phyloP scores from a whole-genome alignment of 2,113 vertebrate genomes.

The Lasiurus borealis region DNA sequence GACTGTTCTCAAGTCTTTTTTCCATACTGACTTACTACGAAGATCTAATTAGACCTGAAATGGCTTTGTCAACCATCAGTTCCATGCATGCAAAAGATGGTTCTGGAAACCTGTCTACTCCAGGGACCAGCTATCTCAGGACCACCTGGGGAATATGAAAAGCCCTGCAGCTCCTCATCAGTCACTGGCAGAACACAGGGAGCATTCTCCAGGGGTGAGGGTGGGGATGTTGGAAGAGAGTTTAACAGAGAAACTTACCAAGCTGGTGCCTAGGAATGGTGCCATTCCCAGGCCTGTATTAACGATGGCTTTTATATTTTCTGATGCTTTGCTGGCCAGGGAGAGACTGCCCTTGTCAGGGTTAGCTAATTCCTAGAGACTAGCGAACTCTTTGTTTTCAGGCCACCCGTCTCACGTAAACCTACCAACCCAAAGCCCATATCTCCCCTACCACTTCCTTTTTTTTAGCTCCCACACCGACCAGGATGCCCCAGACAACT shows the following conservation, averaged over 20 bases:
- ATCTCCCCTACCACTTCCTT: background rate
- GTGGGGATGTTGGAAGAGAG: background rate
- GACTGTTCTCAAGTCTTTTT: background rate
- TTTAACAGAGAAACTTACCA: background rate
- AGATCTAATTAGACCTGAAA: background rate
- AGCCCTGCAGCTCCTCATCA: background rate
- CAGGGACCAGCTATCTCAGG: background rate
- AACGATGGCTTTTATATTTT: background rate
- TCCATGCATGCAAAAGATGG: accelerated
- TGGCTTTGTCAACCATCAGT: background rate
- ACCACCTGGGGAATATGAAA: background rate
- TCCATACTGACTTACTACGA: background rate
- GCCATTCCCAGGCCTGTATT: background rate
- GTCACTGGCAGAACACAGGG: background rate
- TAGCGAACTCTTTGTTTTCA: background rate
- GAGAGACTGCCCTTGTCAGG: background rate
- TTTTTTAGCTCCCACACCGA: background rate
- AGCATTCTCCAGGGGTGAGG: background rate
- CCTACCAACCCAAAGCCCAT: background rate
- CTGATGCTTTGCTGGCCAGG: background rate
- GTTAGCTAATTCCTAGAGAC: background rate
- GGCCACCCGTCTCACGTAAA: background rate
- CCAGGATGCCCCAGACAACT: background rate
- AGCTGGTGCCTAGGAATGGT: background rate
- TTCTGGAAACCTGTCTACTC: background rate